Conservation (phyloP, 2,888 invertebrate genomes). For the Spatulosminthurus flaviceps region DNA sequence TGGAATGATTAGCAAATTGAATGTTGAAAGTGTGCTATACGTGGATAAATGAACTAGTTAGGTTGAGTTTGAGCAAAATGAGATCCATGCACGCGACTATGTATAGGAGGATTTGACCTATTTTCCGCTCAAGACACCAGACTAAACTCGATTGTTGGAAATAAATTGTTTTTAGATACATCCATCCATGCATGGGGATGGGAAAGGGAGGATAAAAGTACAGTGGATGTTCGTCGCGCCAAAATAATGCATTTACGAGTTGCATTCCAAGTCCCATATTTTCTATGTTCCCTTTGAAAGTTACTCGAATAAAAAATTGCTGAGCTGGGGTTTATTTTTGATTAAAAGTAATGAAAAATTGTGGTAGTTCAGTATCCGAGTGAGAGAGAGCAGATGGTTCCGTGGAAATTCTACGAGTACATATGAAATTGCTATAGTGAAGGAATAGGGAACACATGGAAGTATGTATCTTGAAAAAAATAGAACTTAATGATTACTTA, state of each 20-base stretch:
- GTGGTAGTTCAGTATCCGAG: neutral
- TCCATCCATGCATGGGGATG: too few relatives aligned
- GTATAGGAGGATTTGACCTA: neutral
- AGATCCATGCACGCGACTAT: neutral
- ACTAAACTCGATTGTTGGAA: neutral
- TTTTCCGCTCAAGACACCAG: neutral
- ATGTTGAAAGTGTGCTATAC: neutral
- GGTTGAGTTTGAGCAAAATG: neutral
- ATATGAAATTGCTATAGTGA: too few relatives aligned
- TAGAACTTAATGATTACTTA: neutral
- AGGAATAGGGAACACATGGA: too few relatives aligned
- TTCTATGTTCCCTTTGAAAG: neutral
- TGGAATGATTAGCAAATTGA: neutral
- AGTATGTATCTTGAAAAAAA: neutral
- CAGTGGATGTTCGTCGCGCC: neutral
- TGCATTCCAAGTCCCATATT: too few relatives aligned
- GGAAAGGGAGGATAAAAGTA: neutral
- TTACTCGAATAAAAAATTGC: neutral
- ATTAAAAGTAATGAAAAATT: neutral
- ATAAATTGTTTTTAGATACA: neutral
- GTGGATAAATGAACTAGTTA: conserved; percentile 1
- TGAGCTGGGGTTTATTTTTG: neutral
- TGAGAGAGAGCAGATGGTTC: too few relatives aligned
- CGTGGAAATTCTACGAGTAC: too few relatives aligned
- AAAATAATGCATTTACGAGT: neutral